These are phyloP conservation scores for Litoditis marina DNA, from an alignment of 2,888 invertebrate species.

Conservation along the genomic window DNA sequence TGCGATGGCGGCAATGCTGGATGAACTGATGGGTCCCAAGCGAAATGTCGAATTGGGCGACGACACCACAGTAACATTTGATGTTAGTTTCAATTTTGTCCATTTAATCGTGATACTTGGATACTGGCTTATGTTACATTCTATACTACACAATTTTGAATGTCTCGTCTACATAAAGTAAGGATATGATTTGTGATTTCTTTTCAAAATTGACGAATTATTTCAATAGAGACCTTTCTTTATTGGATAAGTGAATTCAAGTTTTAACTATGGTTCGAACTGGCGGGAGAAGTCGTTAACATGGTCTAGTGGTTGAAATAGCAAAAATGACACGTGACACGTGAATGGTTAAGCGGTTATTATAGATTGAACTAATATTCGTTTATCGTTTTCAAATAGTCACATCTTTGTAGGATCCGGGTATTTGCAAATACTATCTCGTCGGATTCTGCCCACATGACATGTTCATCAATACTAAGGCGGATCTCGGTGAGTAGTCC, in stretches of 20 bases:
- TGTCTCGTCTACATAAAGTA: no score
- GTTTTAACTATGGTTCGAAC: no score
- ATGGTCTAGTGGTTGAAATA: no score
- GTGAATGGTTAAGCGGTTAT: no score
- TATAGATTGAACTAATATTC: neutral
- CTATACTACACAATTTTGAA: no score
- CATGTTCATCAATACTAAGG: constrained; percentile 92
- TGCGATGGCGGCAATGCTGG: constrained; percentile 55
- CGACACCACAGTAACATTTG: constrained; percentile 32
- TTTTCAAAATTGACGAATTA: neutral
- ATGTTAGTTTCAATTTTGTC: constrained; percentile 18
- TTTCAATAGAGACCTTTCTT: neutral
- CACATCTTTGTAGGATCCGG: constrained; percentile 61
- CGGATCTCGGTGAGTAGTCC: constrained; percentile 74
- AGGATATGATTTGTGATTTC: neutral
- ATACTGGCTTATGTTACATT: no score
- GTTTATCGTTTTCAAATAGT: neutral
- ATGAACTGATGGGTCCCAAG: constrained; percentile 55
- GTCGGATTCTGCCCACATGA: constrained; percentile 98
- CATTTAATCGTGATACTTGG: constrained; percentile 5
- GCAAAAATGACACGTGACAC: no score
- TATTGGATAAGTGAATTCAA: no score
- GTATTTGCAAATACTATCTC: constrained; percentile 93
- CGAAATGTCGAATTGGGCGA: constrained; percentile 45
- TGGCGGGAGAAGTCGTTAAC: no score